Evolutionary conservation across 2,113 vertebrate genomes (phyloP), one percentile per base, ranked within the genome.

Genomic region (Stigmatopora argus): DNA sequence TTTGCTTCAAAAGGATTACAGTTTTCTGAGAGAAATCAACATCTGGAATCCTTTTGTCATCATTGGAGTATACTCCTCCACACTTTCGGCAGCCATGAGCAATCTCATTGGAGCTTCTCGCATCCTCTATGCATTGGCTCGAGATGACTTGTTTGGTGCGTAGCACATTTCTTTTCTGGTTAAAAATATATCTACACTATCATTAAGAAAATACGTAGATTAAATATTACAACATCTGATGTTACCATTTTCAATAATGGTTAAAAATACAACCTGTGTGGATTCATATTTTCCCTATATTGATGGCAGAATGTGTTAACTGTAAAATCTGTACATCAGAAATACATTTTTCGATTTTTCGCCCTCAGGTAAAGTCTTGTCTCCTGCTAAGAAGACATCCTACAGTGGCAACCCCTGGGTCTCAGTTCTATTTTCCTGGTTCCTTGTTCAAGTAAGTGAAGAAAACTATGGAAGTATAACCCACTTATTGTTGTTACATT

Each of bases 81-180:
- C 94, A 0, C 84, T 95, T 5, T 95, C 94, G 0, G 94, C 94
- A 0, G 92, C 95, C 71, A 95, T 96, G 94, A 94, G 93, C 82
- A 94, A 93, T 81, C 89, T 95, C 34, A 96, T 95, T 0, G 94
- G 95, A 23, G 94, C 94, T 1, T 96, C 95, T 0, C 93, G 94
- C 5, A 93, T 96, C 79, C 93, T 96, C 4, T 95, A 93, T 0
- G 94, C 94, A 5, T 83, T 95, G 76, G 94, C 94, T 23, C 87
- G 91, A 46, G 94, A 96, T 31, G 92, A 95, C 83, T 78, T 96
- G 72, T 96, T 96, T 3, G 95, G 94, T 95, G 83, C 83, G 93
- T 23, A 35, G 13, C 14, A 17, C 51, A 10, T 41, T 13, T 8
- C 3, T 15, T 53, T 19, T 56, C 2, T 18, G 12, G 12, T 62